phyloP scores from a whole-genome alignment of 2,888 invertebrate genomes.

The Morpho achilles region DNA sequence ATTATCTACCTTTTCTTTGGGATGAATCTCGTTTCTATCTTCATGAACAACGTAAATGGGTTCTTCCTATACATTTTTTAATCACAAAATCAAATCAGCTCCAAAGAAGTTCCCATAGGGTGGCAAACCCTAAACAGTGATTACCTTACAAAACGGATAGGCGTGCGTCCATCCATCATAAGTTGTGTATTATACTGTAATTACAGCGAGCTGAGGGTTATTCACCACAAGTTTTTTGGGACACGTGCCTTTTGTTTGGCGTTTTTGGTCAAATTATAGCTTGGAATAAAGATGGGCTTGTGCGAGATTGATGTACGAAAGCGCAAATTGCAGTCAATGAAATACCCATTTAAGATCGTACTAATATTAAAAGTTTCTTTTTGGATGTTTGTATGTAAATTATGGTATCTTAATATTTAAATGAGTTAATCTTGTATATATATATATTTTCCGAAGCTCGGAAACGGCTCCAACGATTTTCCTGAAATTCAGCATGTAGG shows the following conservation, averaged over 20 bases:
- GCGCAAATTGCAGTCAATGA: slow-evolving; percentile 14
- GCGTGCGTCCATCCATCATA: slow-evolving; percentile 40
- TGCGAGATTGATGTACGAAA: slow-evolving; percentile 10
- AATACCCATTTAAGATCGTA: not conserved
- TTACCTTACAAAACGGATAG: slow-evolving; percentile 34
- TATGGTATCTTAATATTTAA: no score
- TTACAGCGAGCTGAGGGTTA: slow-evolving; percentile 29
- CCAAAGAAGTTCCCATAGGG: slow-evolving; percentile 31
- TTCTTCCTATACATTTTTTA: slow-evolving; percentile 1
- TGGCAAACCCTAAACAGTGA: slow-evolving; percentile 28
- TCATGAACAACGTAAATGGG: no score
- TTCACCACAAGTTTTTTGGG: slow-evolving; percentile 24
- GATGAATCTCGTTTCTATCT: no score
- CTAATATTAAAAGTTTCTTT: no score
- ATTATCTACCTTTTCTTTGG: no score
- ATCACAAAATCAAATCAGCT: slow-evolving; percentile 20
- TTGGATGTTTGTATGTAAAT: no score
- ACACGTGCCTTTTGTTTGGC: slow-evolving; percentile 60
- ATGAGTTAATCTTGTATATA: no score
- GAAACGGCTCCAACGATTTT: no score
- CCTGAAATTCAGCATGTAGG: no score
- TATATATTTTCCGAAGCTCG: no score
- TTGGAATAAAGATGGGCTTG: slow-evolving; percentile 3
- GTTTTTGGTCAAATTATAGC: slow-evolving; percentile 47
- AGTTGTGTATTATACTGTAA: slow-evolving; percentile 38